These are phyloP conservation scores for Scrobipalpa atriplicella DNA, from an alignment of 2,888 invertebrate genomes.

Conservation along the genomic window DNA sequence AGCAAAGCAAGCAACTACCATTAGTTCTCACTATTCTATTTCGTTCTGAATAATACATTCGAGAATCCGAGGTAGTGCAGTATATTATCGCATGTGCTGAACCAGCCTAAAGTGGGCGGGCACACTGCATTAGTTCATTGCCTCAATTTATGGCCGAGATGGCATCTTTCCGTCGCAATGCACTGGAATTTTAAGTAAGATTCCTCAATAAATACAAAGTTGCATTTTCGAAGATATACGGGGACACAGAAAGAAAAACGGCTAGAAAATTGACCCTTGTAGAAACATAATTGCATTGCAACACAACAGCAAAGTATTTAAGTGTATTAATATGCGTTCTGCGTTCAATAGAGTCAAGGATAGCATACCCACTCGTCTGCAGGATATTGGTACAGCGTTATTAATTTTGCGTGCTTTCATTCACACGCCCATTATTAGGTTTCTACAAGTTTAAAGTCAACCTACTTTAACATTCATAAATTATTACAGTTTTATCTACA, in stretches of 20 bases:
- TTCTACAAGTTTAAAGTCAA: background rate
- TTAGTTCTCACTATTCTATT: conserved; percentile 8
- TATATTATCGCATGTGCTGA: conserved; percentile 45
- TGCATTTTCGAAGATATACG: background rate
- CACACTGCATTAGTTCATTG: conserved; percentile 60
- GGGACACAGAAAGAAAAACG: background rate
- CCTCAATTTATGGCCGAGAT: conserved; percentile 55
- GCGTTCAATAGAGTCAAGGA: conserved; percentile 30
- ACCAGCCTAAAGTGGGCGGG: conserved; percentile 57
- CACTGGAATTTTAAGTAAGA: conserved; percentile 37
- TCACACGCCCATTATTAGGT: background rate
- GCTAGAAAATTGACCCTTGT: background rate
- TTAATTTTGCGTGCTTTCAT: conserved; percentile 23
- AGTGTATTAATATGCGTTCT: conserved; percentile 1
- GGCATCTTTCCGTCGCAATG: conserved; percentile 38
- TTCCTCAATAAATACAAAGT: conserved; percentile 3
- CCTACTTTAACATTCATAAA: background rate
- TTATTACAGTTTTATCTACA: background rate
- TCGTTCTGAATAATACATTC: conserved; percentile 36
- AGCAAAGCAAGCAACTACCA: conserved; percentile 8
- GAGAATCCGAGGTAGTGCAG: conserved; percentile 32
- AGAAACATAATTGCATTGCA: background rate
- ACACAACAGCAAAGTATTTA: no score
- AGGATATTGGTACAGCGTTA: conserved; percentile 32
- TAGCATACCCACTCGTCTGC: conserved; percentile 25